Evolutionary conservation across 1,140 invertebrate genomes (phyloP), one percentile per base, ranked within the genome.

Genomic region (Myzus persicae): DNA sequence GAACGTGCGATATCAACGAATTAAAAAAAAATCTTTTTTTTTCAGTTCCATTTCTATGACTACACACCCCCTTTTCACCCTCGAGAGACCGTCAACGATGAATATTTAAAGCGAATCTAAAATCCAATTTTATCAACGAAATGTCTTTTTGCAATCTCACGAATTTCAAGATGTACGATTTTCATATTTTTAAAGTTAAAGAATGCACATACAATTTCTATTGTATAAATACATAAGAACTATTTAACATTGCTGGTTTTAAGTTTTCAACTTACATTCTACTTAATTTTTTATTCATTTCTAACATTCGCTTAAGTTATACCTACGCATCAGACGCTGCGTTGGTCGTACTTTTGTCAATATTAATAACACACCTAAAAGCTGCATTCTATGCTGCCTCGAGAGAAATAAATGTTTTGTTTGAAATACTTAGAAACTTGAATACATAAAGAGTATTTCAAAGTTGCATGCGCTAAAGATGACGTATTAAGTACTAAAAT

Each of bases 101-200:
- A 81, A 88, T 92, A 46, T 89, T 93, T 67, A 76, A 59, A 91
- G 36, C 26, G 88, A 89, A 89, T 88, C 51, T 82, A 44, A 93
- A 85, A 67, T 87, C 59, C 51, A 51, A 90, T 67, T 91, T 93
- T 51, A n/a, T 81, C 67, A 46, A 93, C 67, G 40, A 94, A 87
- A 36, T 36, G n/a, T 89, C 31, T 88, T 89, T 89, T 89, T 48
- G 6, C n/a, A 48, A 48, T 36, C 8, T 51, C 20, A 36, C 31
- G n/a, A 36, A 51, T 22, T 36, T 48, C 14, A n/a, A 85, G 26
- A 87, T 42, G 40, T 31, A 85, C 26, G 84, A 46, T 46, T 44
- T 87, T 46, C 42, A 87, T 87, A 87, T 87, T 44, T 87, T 46
- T n/a, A 26, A n/a, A 26, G 26, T 87, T n/a, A 4, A 46, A n/a